phyloP scores from a whole-genome alignment of 1,140 invertebrate species.

The Chionoecetes opilio region DNA sequence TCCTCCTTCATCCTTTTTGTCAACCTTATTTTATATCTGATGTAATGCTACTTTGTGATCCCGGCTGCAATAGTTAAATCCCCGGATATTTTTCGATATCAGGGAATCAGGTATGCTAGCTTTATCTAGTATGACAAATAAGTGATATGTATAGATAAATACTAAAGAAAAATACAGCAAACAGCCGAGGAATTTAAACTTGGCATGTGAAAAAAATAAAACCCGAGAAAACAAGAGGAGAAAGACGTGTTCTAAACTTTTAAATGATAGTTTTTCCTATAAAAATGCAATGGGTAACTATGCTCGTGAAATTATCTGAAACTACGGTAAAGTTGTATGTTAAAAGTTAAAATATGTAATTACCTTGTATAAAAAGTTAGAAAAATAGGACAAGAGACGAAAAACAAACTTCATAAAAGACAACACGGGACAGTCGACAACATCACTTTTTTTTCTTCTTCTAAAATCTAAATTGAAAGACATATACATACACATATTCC shows the following conservation, averaged over 20 bases:
- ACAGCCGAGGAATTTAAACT: too few relatives aligned
- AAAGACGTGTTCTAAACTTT: conserved; percentile 20
- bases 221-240: not conserved
- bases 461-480: too few relatives aligned
- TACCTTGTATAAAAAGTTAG: not conserved
- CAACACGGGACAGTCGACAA: not conserved
- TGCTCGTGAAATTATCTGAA: conserved; percentile 1
- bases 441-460: not conserved
- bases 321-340: not conserved
- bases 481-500: too few relatives aligned
- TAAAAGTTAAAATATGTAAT: not conserved
- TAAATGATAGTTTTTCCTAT: not conserved
- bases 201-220: not conserved
- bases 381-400: not conserved
- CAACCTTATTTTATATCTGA: too few relatives aligned
- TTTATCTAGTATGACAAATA: too few relatives aligned
- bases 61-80: too few relatives aligned
- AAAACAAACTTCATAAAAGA: not conserved
- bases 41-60: too few relatives aligned
- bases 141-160: too few relatives aligned
- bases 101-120: too few relatives aligned
- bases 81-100: too few relatives aligned
- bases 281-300: not conserved
- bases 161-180: too few relatives aligned
- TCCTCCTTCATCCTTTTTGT: too few relatives aligned